Conservation (phyloP, 1,140 invertebrate species). For the Achatina immaculata region DNA sequence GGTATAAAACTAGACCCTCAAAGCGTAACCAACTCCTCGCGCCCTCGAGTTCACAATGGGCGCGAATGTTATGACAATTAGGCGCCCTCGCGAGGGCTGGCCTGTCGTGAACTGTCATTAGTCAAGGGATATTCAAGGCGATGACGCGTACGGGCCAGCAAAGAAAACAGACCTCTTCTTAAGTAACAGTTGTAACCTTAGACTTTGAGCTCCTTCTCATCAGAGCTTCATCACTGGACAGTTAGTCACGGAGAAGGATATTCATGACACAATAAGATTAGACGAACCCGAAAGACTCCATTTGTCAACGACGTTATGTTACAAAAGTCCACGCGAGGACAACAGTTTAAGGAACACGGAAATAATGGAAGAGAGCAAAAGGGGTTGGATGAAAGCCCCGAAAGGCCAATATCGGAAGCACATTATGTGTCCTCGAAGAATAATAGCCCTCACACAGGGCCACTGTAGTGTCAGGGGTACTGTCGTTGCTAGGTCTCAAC, state of each 20-base stretch:
- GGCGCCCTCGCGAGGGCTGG: background rate
- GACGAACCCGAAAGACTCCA: background rate
- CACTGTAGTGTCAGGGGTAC: background rate
- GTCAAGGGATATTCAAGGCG: background rate
- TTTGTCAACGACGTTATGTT: background rate
- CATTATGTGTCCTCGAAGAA: conserved; percentile 6
- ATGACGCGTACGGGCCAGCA: background rate
- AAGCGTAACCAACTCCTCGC: background rate
- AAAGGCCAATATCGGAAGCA: conserved; percentile 16
- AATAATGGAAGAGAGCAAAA: background rate
- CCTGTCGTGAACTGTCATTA: conserved; percentile 1
- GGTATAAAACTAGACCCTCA: background rate
- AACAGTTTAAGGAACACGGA: background rate
- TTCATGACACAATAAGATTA: conserved; percentile 3
- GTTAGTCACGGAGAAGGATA: conserved; percentile 27
- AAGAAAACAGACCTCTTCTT: conserved; percentile 6
- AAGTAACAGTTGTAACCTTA: conserved; percentile 15
- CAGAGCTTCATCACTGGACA: background rate
- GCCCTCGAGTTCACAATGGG: conserved; percentile 2
- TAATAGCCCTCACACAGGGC: background rate
- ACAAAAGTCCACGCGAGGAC: background rate
- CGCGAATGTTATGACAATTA: conserved; percentile 20
- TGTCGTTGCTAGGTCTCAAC: background rate
- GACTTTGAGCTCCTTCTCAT: background rate
- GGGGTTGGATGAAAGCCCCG: background rate